Evolutionary conservation across 2,888 invertebrate genomes (phyloP).

Genomic region (Papilio protenor): DNA sequence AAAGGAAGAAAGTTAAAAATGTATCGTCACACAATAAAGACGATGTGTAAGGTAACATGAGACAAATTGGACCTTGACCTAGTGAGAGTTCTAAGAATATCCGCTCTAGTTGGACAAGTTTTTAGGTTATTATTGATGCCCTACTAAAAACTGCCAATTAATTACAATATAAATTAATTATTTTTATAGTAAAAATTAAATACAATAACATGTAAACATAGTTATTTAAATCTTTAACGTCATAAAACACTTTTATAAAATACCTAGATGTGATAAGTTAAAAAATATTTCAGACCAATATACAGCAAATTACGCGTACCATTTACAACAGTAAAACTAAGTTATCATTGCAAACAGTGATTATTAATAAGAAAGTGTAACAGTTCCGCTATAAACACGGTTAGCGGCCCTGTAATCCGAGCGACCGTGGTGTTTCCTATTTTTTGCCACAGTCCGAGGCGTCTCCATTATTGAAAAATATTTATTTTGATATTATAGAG

Average conservation of each 20-base stretch:
- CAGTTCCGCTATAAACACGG: slow-evolving; percentile 28
- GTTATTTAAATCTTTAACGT: background rate
- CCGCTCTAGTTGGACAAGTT: background rate
- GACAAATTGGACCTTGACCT: slow-evolving; percentile 36
- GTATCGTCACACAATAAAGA: background rate
- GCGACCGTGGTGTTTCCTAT: slow-evolving; percentile 31
- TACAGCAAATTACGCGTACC: background rate
- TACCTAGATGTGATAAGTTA: background rate
- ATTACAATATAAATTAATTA: background rate
- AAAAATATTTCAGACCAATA: background rate
- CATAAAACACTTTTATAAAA: background rate
- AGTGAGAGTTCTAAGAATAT: slow-evolving; percentile 33
- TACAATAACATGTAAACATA: background rate
- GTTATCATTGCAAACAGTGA: slow-evolving; percentile 1
- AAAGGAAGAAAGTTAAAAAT: slow-evolving; percentile 12
- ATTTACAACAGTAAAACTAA: background rate
- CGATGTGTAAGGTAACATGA: slow-evolving; percentile 9
- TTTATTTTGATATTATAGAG: background rate
- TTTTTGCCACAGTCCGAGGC: slow-evolving; percentile 27
- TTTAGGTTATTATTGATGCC: background rate
- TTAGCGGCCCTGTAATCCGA: slow-evolving; percentile 26
- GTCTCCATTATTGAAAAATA: slow-evolving; percentile 24
- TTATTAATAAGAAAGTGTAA: slow-evolving; percentile 7
- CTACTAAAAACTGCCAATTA: background rate
- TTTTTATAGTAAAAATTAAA: background rate